Evolutionary conservation across 2,113 vertebrate genomes (phyloP), one percentile per base, ranked within the genome.

Genomic region (Sceloporus tristichus): DNA sequence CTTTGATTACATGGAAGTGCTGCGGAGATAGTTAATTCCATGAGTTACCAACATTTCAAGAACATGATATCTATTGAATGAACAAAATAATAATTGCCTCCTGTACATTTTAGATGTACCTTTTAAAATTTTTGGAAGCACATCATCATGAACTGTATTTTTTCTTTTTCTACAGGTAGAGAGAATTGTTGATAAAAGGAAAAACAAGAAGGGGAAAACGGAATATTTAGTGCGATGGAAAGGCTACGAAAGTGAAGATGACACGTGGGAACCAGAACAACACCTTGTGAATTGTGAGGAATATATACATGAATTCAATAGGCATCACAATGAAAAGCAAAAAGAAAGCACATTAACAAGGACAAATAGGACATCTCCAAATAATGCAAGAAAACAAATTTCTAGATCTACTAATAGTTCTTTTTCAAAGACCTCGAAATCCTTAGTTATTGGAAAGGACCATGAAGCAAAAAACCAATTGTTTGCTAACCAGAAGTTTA

Each of bases 151-250:
- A 93, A 48, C 79, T 89, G 79, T 89, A 21, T 75, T 92, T 92
- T 90, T 92, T 62, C 18, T 62, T 66, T 93, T 93, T 91, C 71
- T 90, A 89, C 95, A 99, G 99, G 98, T 99, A 93, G 99, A 99
- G 95, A 96, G 97, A 86, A 98, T 99, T 73, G 97, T 99, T 94
- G 98, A 99, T 92, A 98, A 97, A 92, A 97, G 98, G 92, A 98
- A 97, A 96, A 99, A 97, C 94, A 98, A 97, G 94, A 99, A 98
- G 91, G 98, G 98, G 74, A 98, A 97, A 95, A 97, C 97, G 19
- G 99, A 99, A 90, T 99, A 99, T 89, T 94, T 99, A 93, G 98
- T 99, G 23, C 96, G 98, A 75, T 99, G 99, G 98, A 97, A 98
- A 94, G 99, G 99, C 85, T 99, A 99, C 0, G 97, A 98, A 29